phyloP scores from a whole-genome alignment of 2,888 invertebrate species.

The Lamellibrachia columna region DNA sequence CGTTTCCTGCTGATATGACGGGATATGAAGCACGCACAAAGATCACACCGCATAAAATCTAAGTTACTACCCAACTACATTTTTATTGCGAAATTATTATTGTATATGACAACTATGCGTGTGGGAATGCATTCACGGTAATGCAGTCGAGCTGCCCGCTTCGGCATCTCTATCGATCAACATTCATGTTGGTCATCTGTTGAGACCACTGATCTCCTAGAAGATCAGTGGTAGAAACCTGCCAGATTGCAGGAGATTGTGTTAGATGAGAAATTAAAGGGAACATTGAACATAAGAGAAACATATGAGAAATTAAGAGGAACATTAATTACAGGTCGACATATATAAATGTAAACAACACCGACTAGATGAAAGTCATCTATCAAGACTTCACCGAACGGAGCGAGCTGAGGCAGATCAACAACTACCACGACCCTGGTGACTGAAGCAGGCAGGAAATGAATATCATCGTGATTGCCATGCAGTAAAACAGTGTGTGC shows the following conservation, averaged over 20 bases:
- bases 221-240: too few species aligned
- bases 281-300: background rate
- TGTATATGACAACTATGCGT: background rate
- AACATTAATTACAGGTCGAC: background rate
- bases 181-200: background rate
- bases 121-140: background rate
- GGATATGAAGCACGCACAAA: background rate
- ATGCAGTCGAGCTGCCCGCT: too few species aligned
- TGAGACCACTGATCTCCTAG: background rate
- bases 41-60: background rate
- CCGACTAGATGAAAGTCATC: background rate
- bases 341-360: background rate
- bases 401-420: background rate
- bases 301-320: background rate
- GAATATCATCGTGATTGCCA: background rate
- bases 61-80: background rate
- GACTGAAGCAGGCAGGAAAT: background rate
- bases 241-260: background rate
- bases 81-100: background rate
- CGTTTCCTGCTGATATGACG: background rate
- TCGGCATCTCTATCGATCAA: background rate
- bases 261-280: background rate
- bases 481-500: too few species aligned
- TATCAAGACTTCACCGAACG: background rate
- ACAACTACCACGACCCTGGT: background rate